phyloP scores from a whole-genome alignment of 2,113 vertebrate species.

The Larimichthys polyactis region DNA sequence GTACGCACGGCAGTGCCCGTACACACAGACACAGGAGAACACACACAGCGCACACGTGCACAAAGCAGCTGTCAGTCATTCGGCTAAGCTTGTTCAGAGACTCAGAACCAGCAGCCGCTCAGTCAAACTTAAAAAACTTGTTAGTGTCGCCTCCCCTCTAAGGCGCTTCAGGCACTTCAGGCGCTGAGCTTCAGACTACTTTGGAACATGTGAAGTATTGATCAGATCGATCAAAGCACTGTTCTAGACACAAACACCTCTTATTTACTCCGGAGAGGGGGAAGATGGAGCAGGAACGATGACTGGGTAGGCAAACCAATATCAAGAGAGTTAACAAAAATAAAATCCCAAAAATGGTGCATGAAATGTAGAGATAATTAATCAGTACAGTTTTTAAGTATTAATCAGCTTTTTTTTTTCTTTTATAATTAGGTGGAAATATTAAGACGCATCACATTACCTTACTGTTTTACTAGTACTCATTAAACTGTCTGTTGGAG shows the following conservation, averaged over 20 bases:
- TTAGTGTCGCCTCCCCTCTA: constrained; percentile 30
- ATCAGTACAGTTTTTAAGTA: background rate
- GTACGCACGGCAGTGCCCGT: background rate
- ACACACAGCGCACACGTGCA: constrained; percentile 32
- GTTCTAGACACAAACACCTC: constrained; percentile 20
- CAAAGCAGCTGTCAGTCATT: constrained; percentile 53
- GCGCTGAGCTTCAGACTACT: constrained; percentile 40
- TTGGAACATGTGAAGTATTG: constrained; percentile 66
- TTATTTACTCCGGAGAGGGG: constrained; percentile 3
- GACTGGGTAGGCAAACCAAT: background rate
- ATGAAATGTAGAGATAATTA: no score
- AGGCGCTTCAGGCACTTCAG: constrained; percentile 23
- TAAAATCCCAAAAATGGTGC: background rate
- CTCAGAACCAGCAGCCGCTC: constrained; percentile 37
- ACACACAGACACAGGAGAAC: constrained; percentile 4
- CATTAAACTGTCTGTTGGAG: background rate
- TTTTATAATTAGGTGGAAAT: background rate
- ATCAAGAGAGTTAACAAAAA: background rate
- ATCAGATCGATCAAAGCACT: constrained; percentile 61
- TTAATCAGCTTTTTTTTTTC: no score
- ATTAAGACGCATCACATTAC: no score
- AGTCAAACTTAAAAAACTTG: constrained; percentile 38
- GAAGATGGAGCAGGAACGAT: background rate
- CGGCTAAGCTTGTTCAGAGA: constrained; percentile 37
- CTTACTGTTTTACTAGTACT: background rate